Evolutionary conservation across 2,113 vertebrate genomes (phyloP).

Genomic region (Pleuronectes platessa): DNA sequence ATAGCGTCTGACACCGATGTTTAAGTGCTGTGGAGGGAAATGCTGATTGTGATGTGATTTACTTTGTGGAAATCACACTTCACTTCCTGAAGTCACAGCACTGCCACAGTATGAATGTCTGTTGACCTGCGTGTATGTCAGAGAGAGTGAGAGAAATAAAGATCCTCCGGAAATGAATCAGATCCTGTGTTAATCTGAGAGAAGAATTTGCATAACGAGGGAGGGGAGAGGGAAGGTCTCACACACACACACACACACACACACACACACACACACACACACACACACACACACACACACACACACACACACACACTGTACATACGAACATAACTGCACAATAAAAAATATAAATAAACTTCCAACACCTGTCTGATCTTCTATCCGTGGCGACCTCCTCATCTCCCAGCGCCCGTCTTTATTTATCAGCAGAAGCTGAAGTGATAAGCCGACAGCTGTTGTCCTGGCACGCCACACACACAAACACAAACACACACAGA

Average conservation of each 20-base stretch:
- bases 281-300: slow-evolving; percentile 15
- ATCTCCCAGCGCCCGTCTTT: slow-evolving; percentile 46
- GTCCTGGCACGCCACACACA: slow-evolving; percentile 19
- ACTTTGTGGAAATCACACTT: too few relatives aligned
- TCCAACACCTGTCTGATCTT: slow-evolving; percentile 50
- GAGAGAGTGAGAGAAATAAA: slow-evolving; percentile 15
- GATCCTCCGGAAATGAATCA: slow-evolving; percentile 45
- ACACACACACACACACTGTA: slow-evolving; percentile 14
- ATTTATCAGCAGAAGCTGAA: slow-evolving; percentile 60
- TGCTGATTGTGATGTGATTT: too few relatives aligned
- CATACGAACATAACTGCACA: slow-evolving; percentile 19
- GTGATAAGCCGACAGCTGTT: slow-evolving; percentile 70
- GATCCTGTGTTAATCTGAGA: slow-evolving; percentile 52
- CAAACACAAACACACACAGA: slow-evolving; percentile 6
- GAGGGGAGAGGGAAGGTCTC: slow-evolving; percentile 33
- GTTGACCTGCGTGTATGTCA: not conserved
- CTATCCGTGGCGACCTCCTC: slow-evolving; percentile 24
- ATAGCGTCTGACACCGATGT: too few relatives aligned
- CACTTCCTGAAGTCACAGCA: not conserved
- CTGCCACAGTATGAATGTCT: not conserved
- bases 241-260: not conserved
- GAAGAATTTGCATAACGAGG: slow-evolving; percentile 23
- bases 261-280: slow-evolving; percentile 8
- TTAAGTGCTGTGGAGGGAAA: too few relatives aligned
- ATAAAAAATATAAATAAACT: slow-evolving; percentile 39